Percentiles rank a stretch among this genome's conserved stretches.
phyloP scores from a whole-genome alignment of 2,888 invertebrate genomes.

The Cataglyphis altisquamis region DNA sequence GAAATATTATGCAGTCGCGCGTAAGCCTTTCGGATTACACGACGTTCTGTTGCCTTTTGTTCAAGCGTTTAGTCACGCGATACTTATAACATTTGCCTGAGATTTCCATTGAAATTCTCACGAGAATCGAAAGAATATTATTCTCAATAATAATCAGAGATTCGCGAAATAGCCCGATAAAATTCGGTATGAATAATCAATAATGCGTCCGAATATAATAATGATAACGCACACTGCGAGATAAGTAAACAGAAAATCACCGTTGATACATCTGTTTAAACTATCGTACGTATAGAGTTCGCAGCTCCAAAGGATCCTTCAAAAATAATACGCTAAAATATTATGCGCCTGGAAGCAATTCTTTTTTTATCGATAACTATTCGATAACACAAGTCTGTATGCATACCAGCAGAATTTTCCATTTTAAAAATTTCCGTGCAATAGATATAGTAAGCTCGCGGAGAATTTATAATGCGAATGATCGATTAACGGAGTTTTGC shows the following conservation, averaged over 20 bases:
- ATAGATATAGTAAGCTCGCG: neutral
- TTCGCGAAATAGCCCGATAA: conserved; percentile 19
- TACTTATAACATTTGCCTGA: conserved; percentile 24
- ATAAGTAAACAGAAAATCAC: conserved; percentile 61
- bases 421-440: neutral
- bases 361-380: conserved; percentile 6
- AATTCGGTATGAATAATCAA: conserved; percentile 43
- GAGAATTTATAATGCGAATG: neutral
- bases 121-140: conserved; percentile 6
- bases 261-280: conserved; percentile 68
- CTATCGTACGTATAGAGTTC: conserved; percentile 42
- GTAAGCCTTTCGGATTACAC: conserved; percentile 18
- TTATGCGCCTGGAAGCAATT: neutral
- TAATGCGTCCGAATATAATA: conserved; percentile 60
- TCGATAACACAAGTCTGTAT: neutral
- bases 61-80: conserved; percentile 18
- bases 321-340: conserved; percentile 31
- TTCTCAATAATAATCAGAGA: neutral
- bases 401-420: neutral
- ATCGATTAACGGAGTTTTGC: conserved; percentile 8
- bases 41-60: conserved; percentile 27
- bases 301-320: conserved; percentile 17
- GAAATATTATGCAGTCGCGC: conserved; percentile 30
- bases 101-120: neutral
- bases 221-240: conserved; percentile 50